Base-by-base conservation (phyloP, 1,140 invertebrate species). In the Rhynchophorus ferrugineus region DNA sequence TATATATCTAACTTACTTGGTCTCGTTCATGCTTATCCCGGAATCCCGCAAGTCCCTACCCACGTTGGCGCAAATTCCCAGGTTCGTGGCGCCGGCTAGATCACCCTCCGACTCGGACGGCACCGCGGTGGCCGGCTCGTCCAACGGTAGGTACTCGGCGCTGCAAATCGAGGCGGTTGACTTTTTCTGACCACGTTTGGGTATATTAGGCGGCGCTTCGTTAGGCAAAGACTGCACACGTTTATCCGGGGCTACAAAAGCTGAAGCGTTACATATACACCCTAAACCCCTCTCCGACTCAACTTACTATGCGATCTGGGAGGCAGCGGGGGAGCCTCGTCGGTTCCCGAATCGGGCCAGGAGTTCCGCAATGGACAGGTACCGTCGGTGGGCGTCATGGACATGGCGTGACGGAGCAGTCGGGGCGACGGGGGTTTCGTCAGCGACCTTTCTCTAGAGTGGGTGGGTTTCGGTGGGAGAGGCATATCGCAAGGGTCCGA, bases 341-440 rank as follows among this genome's bases (percentile, higher is more conserved):
- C 55, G n/a, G 54, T 63, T 3, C 71, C 69, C 37, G 72, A 69
- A 55, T 81, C 78, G 22, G 77, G 74, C 79, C 79, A 81, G 0
- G 78, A 79, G 49, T 75, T 81, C 22, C 77, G 67, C 44, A 75
- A 56, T 3, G 63, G 65, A 20, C 67, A 69, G 1, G 63, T 62
- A 44, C 71, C 70, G 44, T 75, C 73, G 0, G 61, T 63, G 42
- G 72, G 73, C 37, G 74, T 73, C n/a, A 61, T 61, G 2, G 73
- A 69, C 46, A 75, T 62, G 3, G 74, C 76, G 61, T 78, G 75
- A 24, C 77, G 71, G 6, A 78, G 52, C 6, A 75, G 72, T 56
- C 78, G 75, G 0, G 77, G 78, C 46, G 77, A 80, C n/a, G 78
- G 62, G 0, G 78, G 76, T 64, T 80, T 79, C 44, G 75, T 80